Evolutionary conservation across 2,113 vertebrate species (phyloP).

Genomic region (Petroica traversi): DNA sequence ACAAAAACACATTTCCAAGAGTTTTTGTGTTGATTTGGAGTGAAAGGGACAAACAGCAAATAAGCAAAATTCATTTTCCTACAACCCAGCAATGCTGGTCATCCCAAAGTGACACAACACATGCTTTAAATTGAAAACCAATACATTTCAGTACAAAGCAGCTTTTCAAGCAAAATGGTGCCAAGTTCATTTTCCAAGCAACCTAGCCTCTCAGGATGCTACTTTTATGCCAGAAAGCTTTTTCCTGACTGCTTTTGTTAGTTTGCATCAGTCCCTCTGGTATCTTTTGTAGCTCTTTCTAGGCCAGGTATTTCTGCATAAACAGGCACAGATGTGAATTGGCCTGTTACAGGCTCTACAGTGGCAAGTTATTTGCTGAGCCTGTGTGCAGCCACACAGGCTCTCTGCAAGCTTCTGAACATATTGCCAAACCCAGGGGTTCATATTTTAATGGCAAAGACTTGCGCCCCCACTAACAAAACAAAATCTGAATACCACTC

Average conservation of each 20-base stretch:
- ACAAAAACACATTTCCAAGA: not conserved
- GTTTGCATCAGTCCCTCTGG: not conserved
- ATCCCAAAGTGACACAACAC: not conserved
- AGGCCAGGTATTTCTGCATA: not conserved
- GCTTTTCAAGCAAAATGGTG: not conserved
- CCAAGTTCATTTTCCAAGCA: not conserved
- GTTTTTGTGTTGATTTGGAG: not conserved
- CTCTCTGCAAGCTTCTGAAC: not conserved
- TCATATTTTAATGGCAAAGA: not conserved
- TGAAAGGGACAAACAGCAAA: not conserved
- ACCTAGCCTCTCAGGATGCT: not conserved
- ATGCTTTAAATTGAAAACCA: not conserved
- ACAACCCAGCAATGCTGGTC: not conserved
- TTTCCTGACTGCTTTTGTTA: not conserved
- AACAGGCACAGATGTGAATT: not conserved
- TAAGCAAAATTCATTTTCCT: not conserved
- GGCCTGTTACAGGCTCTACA: not conserved
- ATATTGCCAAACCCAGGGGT: not conserved
- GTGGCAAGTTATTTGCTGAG: not conserved
- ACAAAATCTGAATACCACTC: conserved; percentile 1
- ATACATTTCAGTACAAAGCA: not conserved
- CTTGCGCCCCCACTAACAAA: not conserved
- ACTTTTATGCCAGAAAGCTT: not conserved
- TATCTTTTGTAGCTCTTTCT: not conserved
- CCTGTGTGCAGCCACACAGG: not conserved